A percentile compares a stretch with the other conserved stretches of the same genome.
phyloP scores from a whole-genome alignment of 2,797 vertebrate species.

The Characodon lateralis region DNA sequence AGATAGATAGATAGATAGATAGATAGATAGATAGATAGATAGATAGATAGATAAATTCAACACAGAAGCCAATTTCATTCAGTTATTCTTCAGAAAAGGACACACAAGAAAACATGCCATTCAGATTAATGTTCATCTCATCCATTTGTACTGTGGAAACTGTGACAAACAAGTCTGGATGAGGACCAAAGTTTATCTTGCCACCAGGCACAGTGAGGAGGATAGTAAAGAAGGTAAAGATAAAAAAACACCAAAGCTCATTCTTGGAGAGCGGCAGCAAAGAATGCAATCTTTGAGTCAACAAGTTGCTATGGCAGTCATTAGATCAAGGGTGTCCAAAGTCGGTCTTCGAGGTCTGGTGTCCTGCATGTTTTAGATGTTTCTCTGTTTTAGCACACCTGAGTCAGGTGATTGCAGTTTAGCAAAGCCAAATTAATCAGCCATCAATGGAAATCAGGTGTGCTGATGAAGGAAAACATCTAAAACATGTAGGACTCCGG shows the following conservation, averaged over 20 bases:
- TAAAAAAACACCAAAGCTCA: neutral
- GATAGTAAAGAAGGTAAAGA: neutral
- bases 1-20: conserved; percentile 2
- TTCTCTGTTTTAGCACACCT: too few species aligned
- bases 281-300: neutral
- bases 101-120: neutral
- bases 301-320: neutral
- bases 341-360: too few species aligned
- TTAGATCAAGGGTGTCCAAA: neutral
- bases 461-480: too few species aligned
- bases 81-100: neutral
- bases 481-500: too few species aligned
- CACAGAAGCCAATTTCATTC: too few species aligned
- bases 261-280: neutral
- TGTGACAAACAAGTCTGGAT: neutral
- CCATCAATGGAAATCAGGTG: too few species aligned
- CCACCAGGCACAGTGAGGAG: neutral
- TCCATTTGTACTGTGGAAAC: neutral
- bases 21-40: neutral
- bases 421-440: too few species aligned
- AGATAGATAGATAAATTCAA: conserved; percentile 1
- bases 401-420: too few species aligned
- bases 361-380: too few species aligned
- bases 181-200: neutral
- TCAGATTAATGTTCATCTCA: neutral